A percentile compares a stretch with the other conserved stretches of the same genome.
Conservation (phyloP, 2,797 vertebrate species). For the Todus mexicanus region DNA sequence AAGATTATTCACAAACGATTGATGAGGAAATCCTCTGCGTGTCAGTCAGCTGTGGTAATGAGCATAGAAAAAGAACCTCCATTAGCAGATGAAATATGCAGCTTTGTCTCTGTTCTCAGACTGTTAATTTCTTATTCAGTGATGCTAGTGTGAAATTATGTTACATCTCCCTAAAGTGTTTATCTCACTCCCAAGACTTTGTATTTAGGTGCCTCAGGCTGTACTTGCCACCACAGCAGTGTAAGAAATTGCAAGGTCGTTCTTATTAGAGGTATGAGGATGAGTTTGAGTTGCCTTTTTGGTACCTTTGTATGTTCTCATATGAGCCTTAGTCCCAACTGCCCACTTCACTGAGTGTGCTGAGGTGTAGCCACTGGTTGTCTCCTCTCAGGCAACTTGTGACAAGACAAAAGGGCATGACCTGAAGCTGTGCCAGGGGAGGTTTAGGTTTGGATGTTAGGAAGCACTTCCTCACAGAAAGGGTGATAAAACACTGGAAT, state of each 20-base stretch:
- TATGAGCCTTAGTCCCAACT: not conserved
- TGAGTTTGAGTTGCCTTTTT: not conserved
- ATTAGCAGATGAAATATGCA: constrained; percentile 41
- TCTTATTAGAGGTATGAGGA: not conserved
- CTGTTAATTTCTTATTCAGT: constrained; percentile 38
- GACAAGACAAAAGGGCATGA: no score
- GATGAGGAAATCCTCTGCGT: constrained; percentile 38
- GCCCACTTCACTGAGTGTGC: not conserved
- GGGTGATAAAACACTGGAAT: no score
- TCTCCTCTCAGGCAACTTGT: no score
- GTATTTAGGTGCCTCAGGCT: not conserved
- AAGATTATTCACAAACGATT: constrained; percentile 55
- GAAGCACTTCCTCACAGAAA: no score
- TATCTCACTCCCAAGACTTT: not conserved
- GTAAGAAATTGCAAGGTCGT: not conserved
- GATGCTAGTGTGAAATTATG: not conserved
- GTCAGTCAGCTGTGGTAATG: constrained; percentile 48
- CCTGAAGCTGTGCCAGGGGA: no score
- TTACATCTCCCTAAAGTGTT: not conserved
- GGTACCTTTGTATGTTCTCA: not conserved
- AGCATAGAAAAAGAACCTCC: constrained; percentile 20
- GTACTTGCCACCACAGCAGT: not conserved
- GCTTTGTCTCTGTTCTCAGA: constrained; percentile 28
- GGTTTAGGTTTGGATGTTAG: no score
- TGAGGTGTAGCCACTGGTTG: not conserved